These are phyloP conservation scores for Danaus chrysippus DNA, from an alignment of 2,888 invertebrate genomes.

Conservation along the genomic window DNA sequence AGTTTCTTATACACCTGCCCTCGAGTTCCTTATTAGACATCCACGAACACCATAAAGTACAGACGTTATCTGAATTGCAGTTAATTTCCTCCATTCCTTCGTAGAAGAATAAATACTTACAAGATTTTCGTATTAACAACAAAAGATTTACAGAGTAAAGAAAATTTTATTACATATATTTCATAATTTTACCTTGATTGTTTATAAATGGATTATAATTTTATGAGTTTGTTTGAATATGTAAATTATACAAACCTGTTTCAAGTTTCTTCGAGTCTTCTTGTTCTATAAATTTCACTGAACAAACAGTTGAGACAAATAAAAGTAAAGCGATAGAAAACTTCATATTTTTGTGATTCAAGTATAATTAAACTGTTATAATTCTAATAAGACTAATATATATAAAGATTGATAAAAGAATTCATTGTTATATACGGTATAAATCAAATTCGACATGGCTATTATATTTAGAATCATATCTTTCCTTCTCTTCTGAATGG, in stretches of 20 bases:
- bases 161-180: no score
- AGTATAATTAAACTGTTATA: background rate
- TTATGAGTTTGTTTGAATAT: background rate
- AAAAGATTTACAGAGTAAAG: no score
- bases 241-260: background rate
- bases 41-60: background rate
- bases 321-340: background rate
- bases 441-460: background rate
- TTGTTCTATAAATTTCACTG: background rate
- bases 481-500: no score
- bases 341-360: background rate
- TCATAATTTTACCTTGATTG: no score
- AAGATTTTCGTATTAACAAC: background rate
- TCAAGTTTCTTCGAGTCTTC: background rate
- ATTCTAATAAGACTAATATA: background rate
- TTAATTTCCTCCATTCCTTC: background rate
- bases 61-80: background rate
- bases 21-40: background rate
- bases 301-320: background rate
- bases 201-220: background rate
- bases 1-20: slow-evolving; percentile 1
- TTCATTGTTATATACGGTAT: background rate
- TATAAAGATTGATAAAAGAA: background rate
- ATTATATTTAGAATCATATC: no score
- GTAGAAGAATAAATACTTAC: background rate